A percentile compares a stretch with the other conserved stretches of the same genome.
These are phyloP conservation scores for Papilio gigon DNA, from an alignment of 2,888 invertebrate species.

Conservation along the genomic window DNA sequence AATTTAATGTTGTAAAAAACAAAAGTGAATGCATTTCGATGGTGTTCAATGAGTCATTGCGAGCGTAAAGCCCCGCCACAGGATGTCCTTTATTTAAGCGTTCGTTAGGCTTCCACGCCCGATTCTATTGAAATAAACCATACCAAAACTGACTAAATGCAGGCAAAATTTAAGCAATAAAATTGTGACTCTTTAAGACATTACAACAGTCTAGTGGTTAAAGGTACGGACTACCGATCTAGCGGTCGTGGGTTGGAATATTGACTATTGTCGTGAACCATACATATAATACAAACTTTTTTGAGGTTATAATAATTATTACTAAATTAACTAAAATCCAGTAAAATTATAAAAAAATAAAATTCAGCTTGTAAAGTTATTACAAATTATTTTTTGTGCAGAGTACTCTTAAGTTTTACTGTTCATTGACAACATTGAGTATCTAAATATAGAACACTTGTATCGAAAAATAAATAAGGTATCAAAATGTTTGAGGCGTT, in stretches of 20 bases:
- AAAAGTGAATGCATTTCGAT: slow-evolving; percentile 15
- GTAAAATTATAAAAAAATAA: too few relatives aligned
- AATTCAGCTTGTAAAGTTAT: too few relatives aligned
- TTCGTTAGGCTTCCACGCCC: slow-evolving; percentile 31
- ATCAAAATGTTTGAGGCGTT: slow-evolving; percentile 60
- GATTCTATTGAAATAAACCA: slow-evolving; percentile 36
- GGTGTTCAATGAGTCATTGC: slow-evolving; percentile 35
- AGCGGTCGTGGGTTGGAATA: too few relatives aligned
- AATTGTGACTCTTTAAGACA: background rate
- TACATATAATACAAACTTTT: too few relatives aligned
- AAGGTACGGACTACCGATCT: too few relatives aligned
- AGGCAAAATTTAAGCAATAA: background rate
- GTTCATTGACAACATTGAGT: too few relatives aligned
- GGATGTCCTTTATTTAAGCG: slow-evolving; percentile 36
- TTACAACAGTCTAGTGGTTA: background rate
- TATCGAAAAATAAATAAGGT: slow-evolving; percentile 42
- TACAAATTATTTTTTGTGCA: too few relatives aligned
- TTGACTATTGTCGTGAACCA: too few relatives aligned
- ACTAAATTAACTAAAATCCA: too few relatives aligned
- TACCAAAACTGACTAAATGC: slow-evolving; percentile 34
- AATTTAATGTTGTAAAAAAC: slow-evolving; percentile 18
- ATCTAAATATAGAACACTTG: too few relatives aligned
- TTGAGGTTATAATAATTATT: too few relatives aligned
- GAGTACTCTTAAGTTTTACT: too few relatives aligned
- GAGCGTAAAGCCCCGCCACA: slow-evolving; percentile 36